Conservation (phyloP, 2,113 vertebrate species). For the Limnothrissa miodon region DNA sequence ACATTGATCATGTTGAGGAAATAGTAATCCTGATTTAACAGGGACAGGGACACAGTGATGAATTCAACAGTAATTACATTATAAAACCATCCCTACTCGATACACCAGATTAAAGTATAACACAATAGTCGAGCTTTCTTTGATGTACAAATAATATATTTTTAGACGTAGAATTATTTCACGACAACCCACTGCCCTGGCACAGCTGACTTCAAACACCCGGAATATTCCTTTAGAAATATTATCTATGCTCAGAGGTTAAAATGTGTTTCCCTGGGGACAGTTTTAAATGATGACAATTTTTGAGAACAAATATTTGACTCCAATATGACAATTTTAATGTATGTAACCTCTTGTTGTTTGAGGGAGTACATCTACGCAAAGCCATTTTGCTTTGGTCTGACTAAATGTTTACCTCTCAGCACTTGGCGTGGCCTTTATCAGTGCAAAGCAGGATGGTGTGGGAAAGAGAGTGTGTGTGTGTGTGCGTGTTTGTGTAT, state of each 20-base stretch:
- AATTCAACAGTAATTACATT: not conserved
- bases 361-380: not conserved
- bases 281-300: constrained; percentile 1
- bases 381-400: not conserved
- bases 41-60: not conserved
- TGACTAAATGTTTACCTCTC: constrained; percentile 32
- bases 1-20: not conserved
- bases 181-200: no score
- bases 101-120: not conserved
- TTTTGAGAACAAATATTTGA: constrained; percentile 6
- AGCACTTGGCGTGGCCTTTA: constrained; percentile 34
- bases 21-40: not conserved
- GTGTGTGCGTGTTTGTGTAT: not conserved
- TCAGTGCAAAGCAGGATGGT: constrained; percentile 24
- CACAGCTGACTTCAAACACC: not conserved
- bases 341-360: not conserved
- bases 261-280: not conserved
- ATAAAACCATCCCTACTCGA: not conserved
- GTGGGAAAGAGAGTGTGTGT: constrained; percentile 19
- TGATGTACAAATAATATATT: not conserved
- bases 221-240: not conserved
- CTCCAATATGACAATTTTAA: constrained; percentile 9
- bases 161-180: not conserved
- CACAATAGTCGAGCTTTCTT: not conserved
- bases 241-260: not conserved